Conservation (phyloP, 2,888 invertebrate species). For the Aphodius granarius region DNA sequence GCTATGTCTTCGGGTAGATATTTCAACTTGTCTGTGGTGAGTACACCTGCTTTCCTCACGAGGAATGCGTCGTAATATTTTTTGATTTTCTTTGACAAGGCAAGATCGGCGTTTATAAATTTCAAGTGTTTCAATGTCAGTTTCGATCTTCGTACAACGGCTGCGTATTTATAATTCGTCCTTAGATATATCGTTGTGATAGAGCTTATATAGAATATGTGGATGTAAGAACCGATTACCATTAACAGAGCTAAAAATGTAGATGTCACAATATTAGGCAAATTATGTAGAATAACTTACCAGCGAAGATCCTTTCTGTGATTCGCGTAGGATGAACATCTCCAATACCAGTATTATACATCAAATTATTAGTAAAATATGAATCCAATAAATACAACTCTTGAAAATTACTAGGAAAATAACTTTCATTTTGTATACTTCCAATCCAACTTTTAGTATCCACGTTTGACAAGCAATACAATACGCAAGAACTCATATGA, state of each 20-base stretch:
- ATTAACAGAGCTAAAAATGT: conserved; percentile 50
- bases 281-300: conserved; percentile 20
- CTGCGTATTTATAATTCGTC: conserved; percentile 7
- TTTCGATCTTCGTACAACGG: conserved; percentile 53
- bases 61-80: conserved; percentile 59
- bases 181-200: conserved; percentile 13
- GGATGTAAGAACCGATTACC: conserved; percentile 46
- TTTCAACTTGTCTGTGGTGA: conserved; percentile 53
- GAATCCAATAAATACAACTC: conserved; percentile 18
- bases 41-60: conserved; percentile 59
- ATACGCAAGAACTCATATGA: conserved; percentile 12
- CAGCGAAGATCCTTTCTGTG: conserved; percentile 26
- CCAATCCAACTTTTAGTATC: conserved; percentile 4
- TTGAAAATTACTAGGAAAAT: neutral
- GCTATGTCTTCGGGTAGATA: conserved; percentile 56
- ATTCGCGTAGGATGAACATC: conserved; percentile 15
- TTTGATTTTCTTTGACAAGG: conserved; percentile 53
- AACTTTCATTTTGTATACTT: neutral
- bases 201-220: conserved; percentile 20
- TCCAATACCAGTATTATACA: conserved; percentile 24
- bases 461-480: conserved; percentile 6
- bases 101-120: conserved; percentile 54
- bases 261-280: no score
- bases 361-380: conserved; percentile 14
- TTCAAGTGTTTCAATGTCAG: conserved; percentile 56